Evolutionary conservation across 2,888 invertebrate genomes (phyloP).

Genomic region (Scaptomyza flava): DNA sequence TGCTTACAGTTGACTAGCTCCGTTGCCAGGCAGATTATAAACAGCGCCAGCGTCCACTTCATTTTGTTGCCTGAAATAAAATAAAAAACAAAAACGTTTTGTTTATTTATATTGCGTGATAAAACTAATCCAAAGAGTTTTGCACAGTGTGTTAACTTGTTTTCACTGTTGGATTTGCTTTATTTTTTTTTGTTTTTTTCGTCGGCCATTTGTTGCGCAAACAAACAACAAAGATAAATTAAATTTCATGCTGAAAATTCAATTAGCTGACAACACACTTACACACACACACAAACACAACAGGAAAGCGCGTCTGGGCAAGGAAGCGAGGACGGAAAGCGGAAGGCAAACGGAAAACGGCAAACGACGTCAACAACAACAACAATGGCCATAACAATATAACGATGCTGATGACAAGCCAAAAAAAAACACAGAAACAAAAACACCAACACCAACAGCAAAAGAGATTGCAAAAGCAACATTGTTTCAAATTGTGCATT

Average conservation of each 20-base stretch:
- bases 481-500: slow-evolving; percentile 74
- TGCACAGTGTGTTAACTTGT: slow-evolving; percentile 37
- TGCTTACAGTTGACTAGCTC: slow-evolving; percentile 52
- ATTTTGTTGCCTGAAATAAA: slow-evolving; percentile 52
- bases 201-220: slow-evolving; percentile 65
- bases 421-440: slow-evolving; percentile 38
- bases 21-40: slow-evolving; percentile 50
- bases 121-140: slow-evolving; percentile 41
- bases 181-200: slow-evolving; percentile 11
- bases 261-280: slow-evolving; percentile 70
- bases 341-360: slow-evolving; percentile 33
- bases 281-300: slow-evolving; percentile 49
- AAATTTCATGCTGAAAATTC: slow-evolving; percentile 80
- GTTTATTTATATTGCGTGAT: slow-evolving; percentile 31
- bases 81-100: slow-evolving; percentile 32
- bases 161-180: slow-evolving; percentile 53
- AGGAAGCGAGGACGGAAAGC: slow-evolving; percentile 22
- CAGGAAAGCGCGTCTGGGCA: slow-evolving; percentile 21
- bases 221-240: slow-evolving; percentile 78
- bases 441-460: slow-evolving; percentile 52
- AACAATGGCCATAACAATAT: slow-evolving; percentile 76
- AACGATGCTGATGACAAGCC: slow-evolving; percentile 76
- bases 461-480: slow-evolving; percentile 55
- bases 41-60: slow-evolving; percentile 45
- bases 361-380: slow-evolving; percentile 37